Base-by-base conservation (phyloP, 2,888 invertebrate species). In the Deroplatys truncata region DNA sequence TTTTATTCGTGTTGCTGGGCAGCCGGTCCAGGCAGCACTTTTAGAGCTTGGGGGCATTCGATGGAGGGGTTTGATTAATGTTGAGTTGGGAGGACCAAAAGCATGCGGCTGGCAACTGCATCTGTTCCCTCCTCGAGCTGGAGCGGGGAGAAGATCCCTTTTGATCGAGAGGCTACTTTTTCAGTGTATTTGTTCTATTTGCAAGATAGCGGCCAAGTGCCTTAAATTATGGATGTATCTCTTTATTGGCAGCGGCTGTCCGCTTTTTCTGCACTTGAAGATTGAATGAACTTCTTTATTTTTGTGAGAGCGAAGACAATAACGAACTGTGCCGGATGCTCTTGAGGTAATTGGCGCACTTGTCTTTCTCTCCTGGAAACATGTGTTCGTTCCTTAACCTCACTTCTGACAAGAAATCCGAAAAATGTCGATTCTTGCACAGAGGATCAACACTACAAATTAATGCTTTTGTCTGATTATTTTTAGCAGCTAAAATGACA, bases 101-200 rank as follows among this genome's bases (percentile, higher is more conserved):
- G 56, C 85, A 85, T 85, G 85, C 85, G 85, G 85, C 85, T 85
- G 85, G 85, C 85, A 85, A 49, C 25, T 85, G 85, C 85, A 49
- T 85, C 85, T 85, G 85, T 85, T 49, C 56, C 28, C 84, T 35
- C 25, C n/a, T 72, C 56, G 25, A 72, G 56, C 20, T 20, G 25
- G 56, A 25, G 25, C 20, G 25, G 56, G 56, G 56, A 72, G 56
- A 72, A 72, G 25, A 72, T 72, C 56, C 43, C 13, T 43, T 43
- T 13, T 43, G 43, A 43, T 43, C 43, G 25, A 16, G 56, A 7
- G 56, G 56, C 56, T 72, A 72, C 56, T 72, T 72, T 72, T 72
- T 72, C 5, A 72, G 56, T 20, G 56, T 72, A 72, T 72, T 72
- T 72, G 56, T 25, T 72, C 56, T 72, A 72, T 72, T 72, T 72